A percentile compares a stretch with the other conserved stretches of the same genome.
Conservation (phyloP, 2,113 vertebrate genomes). For the Clarias gariepinus region DNA sequence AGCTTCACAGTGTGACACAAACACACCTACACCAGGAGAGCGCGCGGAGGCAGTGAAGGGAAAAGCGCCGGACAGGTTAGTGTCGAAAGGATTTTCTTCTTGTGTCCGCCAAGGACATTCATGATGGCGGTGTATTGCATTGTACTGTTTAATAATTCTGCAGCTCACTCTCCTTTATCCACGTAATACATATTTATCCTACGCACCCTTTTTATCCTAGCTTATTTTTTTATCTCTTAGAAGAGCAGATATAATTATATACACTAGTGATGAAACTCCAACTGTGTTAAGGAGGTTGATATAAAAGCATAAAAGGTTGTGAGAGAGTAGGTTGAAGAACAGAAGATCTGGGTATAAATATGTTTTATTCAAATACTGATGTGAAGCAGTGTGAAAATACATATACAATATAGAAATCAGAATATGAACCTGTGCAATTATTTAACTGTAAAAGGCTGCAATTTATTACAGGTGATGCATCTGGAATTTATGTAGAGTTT, state of each 20-base stretch:
- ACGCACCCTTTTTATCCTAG: not conserved
- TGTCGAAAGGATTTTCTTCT: not conserved
- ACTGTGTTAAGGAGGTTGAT: not conserved
- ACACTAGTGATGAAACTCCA: constrained; percentile 54
- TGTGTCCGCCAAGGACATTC: not conserved
- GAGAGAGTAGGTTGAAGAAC: not conserved
- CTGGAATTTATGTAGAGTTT: too few species aligned
- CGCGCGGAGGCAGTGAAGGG: not conserved
- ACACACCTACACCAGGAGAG: not conserved
- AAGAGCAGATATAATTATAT: constrained; percentile 14
- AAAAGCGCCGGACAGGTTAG: not conserved
- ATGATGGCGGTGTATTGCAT: not conserved
- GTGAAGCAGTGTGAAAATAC: not conserved
- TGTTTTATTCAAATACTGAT: constrained; percentile 19
- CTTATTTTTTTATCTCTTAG: not conserved
- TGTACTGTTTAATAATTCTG: not conserved
- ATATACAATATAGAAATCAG: too few species aligned
- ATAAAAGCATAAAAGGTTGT: not conserved
- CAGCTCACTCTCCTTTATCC: constrained; percentile 5
- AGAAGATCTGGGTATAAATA: not conserved
- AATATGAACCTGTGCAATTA: too few species aligned
- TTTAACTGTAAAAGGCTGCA: too few species aligned
- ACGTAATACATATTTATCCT: constrained; percentile 28
- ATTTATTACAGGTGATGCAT: too few species aligned
- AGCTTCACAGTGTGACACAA: not conserved